Conservation (phyloP, 1,140 invertebrate species). For the Brachionus sp. region DNA sequence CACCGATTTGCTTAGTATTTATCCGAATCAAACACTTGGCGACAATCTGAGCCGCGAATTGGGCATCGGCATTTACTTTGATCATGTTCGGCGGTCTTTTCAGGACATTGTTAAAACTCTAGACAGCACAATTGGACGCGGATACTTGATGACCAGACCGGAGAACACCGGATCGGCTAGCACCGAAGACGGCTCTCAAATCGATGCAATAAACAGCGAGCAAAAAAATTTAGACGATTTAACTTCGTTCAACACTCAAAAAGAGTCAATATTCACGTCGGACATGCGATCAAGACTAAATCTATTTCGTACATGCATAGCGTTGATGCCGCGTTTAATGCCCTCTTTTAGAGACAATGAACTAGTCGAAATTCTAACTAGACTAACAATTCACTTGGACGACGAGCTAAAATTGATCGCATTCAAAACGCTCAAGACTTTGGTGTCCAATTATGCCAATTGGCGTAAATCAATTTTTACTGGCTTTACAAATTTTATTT, state of each 20-base stretch:
- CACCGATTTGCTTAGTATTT: conserved; percentile 47
- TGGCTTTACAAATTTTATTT: conserved; percentile 89
- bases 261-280: conserved; percentile 61
- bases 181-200: background rate
- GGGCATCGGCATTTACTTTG: conserved; percentile 92
- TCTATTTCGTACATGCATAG: conserved; percentile 93
- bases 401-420: conserved; percentile 70
- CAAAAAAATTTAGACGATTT: background rate
- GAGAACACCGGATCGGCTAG: conserved; percentile 22
- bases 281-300: conserved; percentile 97
- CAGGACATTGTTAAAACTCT: conserved; percentile 89
- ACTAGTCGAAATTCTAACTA: conserved; percentile 81
- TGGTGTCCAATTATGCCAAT: conserved; percentile 90
- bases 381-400: conserved; percentile 77
- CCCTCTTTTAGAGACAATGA: conserved; percentile 90
- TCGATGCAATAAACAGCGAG: background rate
- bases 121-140: conserved; percentile 90
- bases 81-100: conserved; percentile 87
- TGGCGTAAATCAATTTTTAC: conserved; percentile 86
- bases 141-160: conserved; percentile 77
- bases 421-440: conserved; percentile 89
- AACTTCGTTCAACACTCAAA: conserved; percentile 66
- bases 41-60: conserved; percentile 82
- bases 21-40: conserved; percentile 52
- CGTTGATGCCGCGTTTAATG: conserved; percentile 91